These are phyloP conservation scores for Nephotettix cincticeps DNA, from an alignment of 1,140 invertebrate species.

Conservation along the genomic window DNA sequence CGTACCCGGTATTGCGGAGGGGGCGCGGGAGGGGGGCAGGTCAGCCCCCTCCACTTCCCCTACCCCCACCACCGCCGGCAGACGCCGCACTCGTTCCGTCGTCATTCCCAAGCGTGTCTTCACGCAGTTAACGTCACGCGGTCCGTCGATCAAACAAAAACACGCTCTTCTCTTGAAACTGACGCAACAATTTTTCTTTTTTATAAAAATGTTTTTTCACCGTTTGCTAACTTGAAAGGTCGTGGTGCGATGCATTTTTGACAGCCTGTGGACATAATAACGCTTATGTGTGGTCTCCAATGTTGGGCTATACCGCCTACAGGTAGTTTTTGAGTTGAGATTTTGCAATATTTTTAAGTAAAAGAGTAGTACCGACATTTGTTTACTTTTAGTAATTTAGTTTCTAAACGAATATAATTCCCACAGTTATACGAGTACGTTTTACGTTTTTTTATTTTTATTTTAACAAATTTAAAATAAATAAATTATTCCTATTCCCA, in stretches of 20 bases:
- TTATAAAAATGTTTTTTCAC: slow-evolving; percentile 18
- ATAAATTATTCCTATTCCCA: too few relatives aligned
- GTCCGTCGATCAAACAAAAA: neutral
- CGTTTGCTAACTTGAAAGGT: neutral
- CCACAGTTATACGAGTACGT: too few relatives aligned
- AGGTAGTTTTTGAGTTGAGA: slow-evolving; percentile 19
- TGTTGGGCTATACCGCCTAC: slow-evolving; percentile 27
- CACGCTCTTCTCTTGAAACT: slow-evolving; percentile 12
- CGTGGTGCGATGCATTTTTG: slow-evolving; percentile 7
- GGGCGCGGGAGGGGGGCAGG: slow-evolving; percentile 3
- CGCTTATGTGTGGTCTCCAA: slow-evolving; percentile 24
- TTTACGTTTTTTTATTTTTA: too few relatives aligned
- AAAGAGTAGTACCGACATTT: slow-evolving; percentile 15
- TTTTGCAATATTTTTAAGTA: neutral
- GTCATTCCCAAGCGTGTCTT: slow-evolving; percentile 7
- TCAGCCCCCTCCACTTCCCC: neutral
- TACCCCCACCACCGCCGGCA: neutral
- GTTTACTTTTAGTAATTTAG: neutral
- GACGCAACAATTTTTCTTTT: neutral
- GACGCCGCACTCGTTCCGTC: neutral
- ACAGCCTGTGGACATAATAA: slow-evolving; percentile 16
- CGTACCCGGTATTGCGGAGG: slow-evolving; percentile 21
- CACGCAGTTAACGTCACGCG: slow-evolving; percentile 10
- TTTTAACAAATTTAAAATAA: too few relatives aligned
- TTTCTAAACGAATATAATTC: too few relatives aligned